These are phyloP conservation scores for Aphaenogaster floridana DNA, from an alignment of 1,140 invertebrate genomes.

Conservation along the genomic window DNA sequence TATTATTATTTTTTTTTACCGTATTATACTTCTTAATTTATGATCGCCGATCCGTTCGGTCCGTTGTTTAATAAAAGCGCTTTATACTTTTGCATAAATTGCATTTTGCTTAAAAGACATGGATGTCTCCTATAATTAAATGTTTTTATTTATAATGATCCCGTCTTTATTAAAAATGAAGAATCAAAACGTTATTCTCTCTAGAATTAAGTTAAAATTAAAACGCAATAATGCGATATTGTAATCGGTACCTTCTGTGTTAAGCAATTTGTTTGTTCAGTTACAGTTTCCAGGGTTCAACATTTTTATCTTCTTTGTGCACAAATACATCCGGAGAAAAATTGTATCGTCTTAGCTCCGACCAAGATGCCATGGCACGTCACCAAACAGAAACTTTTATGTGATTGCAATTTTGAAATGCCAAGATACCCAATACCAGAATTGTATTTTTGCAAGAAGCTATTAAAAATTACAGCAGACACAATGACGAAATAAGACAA, in stretches of 20 bases:
- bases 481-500: background rate
- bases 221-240: conserved; percentile 3
- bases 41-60: background rate
- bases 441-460: background rate
- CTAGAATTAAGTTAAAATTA: conserved; percentile 10
- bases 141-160: background rate
- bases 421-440: conserved; percentile 6
- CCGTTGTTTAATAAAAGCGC: background rate
- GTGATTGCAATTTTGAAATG: conserved; percentile 55
- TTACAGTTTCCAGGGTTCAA: conserved; percentile 13
- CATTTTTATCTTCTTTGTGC: conserved; percentile 23
- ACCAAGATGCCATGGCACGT: conserved; percentile 67
- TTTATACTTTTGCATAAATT: background rate
- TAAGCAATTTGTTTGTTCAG: conserved; percentile 44
- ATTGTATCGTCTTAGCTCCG: conserved; percentile 61
- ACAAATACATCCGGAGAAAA: conserved; percentile 37
- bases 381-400: conserved; percentile 64
- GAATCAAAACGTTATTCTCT: background rate
- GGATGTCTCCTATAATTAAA: background rate
- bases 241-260: background rate
- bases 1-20: background rate
- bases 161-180: background rate
- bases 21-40: background rate
- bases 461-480: background rate
- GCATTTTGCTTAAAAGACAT: background rate